Base-by-base conservation (phyloP, 2,888 invertebrate species). In the Scaptomyza parva region DNA sequence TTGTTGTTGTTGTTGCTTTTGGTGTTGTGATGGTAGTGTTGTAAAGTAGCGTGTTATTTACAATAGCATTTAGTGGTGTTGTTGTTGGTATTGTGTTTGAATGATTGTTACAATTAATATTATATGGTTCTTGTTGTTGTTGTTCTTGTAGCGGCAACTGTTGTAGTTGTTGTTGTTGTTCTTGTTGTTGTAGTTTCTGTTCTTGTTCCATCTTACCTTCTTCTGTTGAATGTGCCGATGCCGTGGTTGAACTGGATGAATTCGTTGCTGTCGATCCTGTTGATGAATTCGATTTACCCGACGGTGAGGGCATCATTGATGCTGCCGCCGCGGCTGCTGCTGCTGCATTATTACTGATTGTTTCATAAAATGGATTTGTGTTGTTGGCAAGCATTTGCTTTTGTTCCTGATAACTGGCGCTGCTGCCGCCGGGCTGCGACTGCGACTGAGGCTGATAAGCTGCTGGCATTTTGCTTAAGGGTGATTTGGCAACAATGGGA, bases 261-360 rank as follows among this genome's bases (percentile, higher is more conserved):
- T 70, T 88, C 40, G 84, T 85, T 14, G 88, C 84, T 18, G 90
- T 88, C 20, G 89, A 87, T 57, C 90, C 88, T 28, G 91, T 88
- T 37, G 89, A 89, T 44, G 91, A 90, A 44, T 90, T 89, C 2
- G 91, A 91, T 71, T 91, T 91, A 14, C 86, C 78, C 41, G 89
- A 89, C 2, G 91, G 90, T 47, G 90, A 90, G 47, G 90, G 89
- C 86, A 91, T 84, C 76, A 90, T 88, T 18, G 28, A 28, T 6
- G 33, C 33, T 14, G 35, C 28, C 18, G n/a, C n/a, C n/a, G n/a
- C n/a, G n/a, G n/a, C 28, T 26, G 24, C 39, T 9, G 37, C 37
- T 17, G 14, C 35, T 18, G 24, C 37, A 72, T 59, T 28, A 70
- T 66, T 37, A 74, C 48, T 14, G 62, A 62, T 41, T 70, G 82